A percentile compares a stretch with the other conserved stretches of the same genome.
phyloP scores from a whole-genome alignment of 1,140 invertebrate species.

The Papilio aristodemus region DNA sequence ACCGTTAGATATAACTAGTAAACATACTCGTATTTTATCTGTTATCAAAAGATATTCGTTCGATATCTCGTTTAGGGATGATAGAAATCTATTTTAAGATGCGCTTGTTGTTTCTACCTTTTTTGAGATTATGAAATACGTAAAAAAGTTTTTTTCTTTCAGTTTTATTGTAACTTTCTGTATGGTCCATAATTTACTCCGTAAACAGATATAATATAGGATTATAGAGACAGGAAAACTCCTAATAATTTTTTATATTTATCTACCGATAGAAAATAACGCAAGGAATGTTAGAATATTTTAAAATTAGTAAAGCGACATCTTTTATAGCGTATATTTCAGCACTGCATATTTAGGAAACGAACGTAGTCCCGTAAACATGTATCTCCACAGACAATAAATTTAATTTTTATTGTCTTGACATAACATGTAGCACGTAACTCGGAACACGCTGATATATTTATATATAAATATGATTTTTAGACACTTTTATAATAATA shows the following conservation, averaged over 20 bases:
- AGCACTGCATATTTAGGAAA: conserved; percentile 19
- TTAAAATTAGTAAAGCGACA: conserved; percentile 4
- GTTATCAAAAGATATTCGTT: no score
- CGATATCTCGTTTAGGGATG: no score
- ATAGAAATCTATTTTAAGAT: no score
- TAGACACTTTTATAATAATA: no score
- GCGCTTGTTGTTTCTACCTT: no score
- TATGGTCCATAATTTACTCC: no score
- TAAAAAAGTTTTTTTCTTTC: no score
- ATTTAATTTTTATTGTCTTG: conserved; percentile 24
- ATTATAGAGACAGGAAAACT: not conserved
- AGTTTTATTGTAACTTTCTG: no score
- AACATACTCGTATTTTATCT: no score
- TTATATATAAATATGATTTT: no score
- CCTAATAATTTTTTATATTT: conserved; percentile 9
- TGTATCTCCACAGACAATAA: conserved; percentile 18
- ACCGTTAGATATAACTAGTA: no score
- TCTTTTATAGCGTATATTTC: conserved; percentile 27
- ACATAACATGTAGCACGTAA: not conserved
- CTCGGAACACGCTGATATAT: not conserved
- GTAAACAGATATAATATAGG: conserved; percentile 31
- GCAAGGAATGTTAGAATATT: not conserved
- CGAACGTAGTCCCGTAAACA: not conserved
- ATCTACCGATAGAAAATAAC: conserved; percentile 12
- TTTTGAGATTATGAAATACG: no score